Evolutionary conservation across 2,113 vertebrate genomes (phyloP), one percentile per base, ranked within the genome.

Genomic region (Scomber colias): DNA sequence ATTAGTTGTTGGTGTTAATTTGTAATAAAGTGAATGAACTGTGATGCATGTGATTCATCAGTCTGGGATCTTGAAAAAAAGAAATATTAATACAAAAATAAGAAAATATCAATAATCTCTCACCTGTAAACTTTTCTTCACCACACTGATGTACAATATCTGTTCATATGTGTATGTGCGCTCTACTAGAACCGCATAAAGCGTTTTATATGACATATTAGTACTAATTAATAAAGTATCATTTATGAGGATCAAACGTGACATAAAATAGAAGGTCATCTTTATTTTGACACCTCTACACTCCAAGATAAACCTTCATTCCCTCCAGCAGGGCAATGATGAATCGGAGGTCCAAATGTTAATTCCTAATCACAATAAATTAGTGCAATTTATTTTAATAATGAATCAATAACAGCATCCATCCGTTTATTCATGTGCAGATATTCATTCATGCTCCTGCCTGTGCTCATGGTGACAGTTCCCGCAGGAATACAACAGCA

Each of bases 401-500:
- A 13, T 24, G 5, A 71, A 15, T 11, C 62, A 54, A 30, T 2
- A 44, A 59, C 60, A 49, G 35, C 31, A 17, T 74, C 17, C 35
- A 2, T 21, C n/a, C 21, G 11, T 15, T 13, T 21, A 14, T 49
- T 10, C 30, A 30, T 71, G 1, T 27, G 63, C 21, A 67, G 49
- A 48, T 21, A 17, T 72, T 68, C 71, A 59, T 59, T 21, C 62
- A 11, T 49, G 84, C 63, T 30, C 50, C 66, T 24, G 67, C 75
- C 30, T 81, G 62, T 77, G 56, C 66, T 62, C 24, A 7, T 15
- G 72, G 31, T 75, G 83, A 82, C 75, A 64, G 71, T 30, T 80
- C 83, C 88, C 77, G 63, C 3, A 82, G 87, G 84, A 90, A 76
- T 64, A 64, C 82, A 86, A 83, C 82, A 75, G 68, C 85, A 79